Evolutionary conservation across 2,797 vertebrate genomes (phyloP).

Genomic region (Pelobates cultripes): DNA sequence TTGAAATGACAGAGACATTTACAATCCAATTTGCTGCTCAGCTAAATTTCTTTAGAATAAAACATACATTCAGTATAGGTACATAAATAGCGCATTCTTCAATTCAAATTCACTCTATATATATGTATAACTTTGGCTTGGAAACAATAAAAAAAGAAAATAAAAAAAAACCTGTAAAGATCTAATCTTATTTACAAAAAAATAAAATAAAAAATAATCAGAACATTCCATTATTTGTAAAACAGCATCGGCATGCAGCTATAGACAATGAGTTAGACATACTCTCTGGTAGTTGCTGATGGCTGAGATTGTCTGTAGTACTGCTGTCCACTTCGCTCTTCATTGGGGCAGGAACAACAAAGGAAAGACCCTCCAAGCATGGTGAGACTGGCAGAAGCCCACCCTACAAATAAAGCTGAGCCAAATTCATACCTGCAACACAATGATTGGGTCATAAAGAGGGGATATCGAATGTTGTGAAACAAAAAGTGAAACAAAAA

Average conservation of each 20-base stretch:
- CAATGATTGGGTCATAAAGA: slow-evolving; percentile 1
- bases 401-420: slow-evolving; percentile 91
- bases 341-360: slow-evolving; percentile 90
- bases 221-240: neutral
- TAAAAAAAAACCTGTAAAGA: neutral
- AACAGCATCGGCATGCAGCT: slow-evolving; percentile 4
- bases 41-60: no score
- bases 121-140: no score
- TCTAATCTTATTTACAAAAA: slow-evolving; percentile 26
- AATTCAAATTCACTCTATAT: no score
- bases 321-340: slow-evolving; percentile 83
- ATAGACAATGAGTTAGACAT: slow-evolving; percentile 78
- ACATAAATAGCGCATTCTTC: no score
- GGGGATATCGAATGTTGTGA: no score
- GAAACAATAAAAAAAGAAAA: no score
- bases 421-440: slow-evolving; percentile 91
- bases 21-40: no score
- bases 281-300: slow-evolving; percentile 86
- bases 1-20: no score
- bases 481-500: no score
- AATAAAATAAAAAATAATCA: neutral
- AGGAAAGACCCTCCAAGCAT: slow-evolving; percentile 90
- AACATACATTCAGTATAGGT: no score
- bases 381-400: slow-evolving; percentile 88
- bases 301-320: slow-evolving; percentile 89